Conservation (phyloP, 2,113 vertebrate genomes). For the Thryonomys swinderianus region DNA sequence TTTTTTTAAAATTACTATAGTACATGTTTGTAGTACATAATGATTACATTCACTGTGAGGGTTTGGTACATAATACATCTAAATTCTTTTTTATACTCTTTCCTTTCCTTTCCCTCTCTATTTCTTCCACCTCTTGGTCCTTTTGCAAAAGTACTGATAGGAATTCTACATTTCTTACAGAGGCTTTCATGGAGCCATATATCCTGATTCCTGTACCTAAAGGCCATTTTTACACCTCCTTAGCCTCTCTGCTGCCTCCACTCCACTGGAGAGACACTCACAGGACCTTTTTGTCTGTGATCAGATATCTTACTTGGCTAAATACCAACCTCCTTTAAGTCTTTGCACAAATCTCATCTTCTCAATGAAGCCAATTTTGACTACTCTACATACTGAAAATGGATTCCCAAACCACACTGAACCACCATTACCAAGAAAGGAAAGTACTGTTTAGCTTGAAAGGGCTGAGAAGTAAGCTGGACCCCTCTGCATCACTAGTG, state of each 20-base stretch:
- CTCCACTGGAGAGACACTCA: rapidly evolving
- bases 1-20: not conserved
- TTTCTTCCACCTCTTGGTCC: not conserved
- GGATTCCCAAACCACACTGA: not conserved
- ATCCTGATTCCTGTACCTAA: not conserved
- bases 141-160: not conserved
- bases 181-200: not conserved
- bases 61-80: not conserved
- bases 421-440: not conserved
- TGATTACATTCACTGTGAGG: not conserved
- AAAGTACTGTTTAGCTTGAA: too few relatives aligned
- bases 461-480: not conserved
- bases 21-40: not conserved
- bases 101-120: not conserved
- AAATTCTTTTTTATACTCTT: not conserved
- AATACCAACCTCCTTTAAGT: not conserved
- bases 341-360: not conserved
- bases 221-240: not conserved
- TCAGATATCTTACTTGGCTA: not conserved
- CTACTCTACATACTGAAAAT: not conserved
- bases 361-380: not conserved
- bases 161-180: not conserved
- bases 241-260: too few relatives aligned
- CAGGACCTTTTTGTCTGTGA: not conserved
- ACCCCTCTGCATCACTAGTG: rapidly evolving